These are phyloP conservation scores for Sebastes hubbsi DNA, from an alignment of 2,797 vertebrate genomes.

Conservation along the genomic window DNA sequence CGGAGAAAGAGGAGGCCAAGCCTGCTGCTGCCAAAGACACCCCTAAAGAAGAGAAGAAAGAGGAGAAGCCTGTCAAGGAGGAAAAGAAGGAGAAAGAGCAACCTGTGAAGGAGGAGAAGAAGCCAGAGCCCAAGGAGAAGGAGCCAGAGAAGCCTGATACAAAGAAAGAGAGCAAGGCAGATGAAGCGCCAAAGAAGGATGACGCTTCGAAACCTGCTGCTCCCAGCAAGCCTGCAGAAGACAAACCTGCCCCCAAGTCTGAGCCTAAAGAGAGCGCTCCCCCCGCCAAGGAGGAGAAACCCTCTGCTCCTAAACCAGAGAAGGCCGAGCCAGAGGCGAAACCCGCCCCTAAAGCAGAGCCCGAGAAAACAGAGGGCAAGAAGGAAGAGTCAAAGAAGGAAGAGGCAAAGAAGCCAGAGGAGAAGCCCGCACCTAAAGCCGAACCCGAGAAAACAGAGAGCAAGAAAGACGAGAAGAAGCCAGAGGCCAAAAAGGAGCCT, in stretches of 20 bases:
- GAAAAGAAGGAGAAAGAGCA: conserved; percentile 74
- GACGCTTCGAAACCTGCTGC: conserved; percentile 61
- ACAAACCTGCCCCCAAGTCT: conserved; percentile 73
- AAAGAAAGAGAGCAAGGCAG: conserved; percentile 73
- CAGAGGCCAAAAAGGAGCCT: conserved; percentile 60
- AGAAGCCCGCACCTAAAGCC: conserved; percentile 52
- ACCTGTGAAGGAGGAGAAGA: conserved; percentile 65
- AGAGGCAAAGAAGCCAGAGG: conserved; percentile 50
- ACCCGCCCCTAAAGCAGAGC: conserved; percentile 53
- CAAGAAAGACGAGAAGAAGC: conserved; percentile 75
- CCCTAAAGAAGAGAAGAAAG: conserved; percentile 66
- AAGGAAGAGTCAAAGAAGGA: conserved; percentile 72
- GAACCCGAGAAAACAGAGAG: conserved; percentile 63
- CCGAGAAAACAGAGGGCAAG: conserved; percentile 72
- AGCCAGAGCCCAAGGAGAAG: conserved; percentile 64
- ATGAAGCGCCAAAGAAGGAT: conserved; percentile 65
- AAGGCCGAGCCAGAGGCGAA: conserved; percentile 57
- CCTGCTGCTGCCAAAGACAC: conserved; percentile 65
- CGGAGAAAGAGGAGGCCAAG: conserved; percentile 72
- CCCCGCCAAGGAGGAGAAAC: conserved; percentile 71
- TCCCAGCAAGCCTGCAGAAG: conserved; percentile 62
- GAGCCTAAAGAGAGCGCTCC: conserved; percentile 64
- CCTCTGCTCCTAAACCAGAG: conserved; percentile 57
- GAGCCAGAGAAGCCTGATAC: conserved; percentile 67
- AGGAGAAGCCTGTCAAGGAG: conserved; percentile 61